Base-by-base conservation (phyloP, 2,113 vertebrate species). In the Helogale parvula region DNA sequence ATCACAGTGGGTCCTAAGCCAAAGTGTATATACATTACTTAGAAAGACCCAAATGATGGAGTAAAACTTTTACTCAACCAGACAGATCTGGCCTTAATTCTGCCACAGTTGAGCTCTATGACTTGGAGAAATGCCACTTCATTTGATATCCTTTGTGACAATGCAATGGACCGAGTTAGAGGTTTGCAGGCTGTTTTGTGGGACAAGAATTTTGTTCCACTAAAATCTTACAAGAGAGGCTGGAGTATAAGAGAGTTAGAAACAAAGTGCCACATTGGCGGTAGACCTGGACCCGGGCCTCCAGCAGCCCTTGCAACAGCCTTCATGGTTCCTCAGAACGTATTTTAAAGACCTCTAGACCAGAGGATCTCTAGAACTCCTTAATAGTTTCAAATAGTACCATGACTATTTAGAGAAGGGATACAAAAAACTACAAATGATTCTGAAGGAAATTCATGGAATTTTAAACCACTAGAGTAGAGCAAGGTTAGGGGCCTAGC, bases 401-500 rank as follows among this genome's bases (percentile, higher is more conserved):
- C 2, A 11, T 90, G 60, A 65, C 5, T 92, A 2, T 57, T 86
- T 33, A 77, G 60, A 86, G 23, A 57, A 69, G 4, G 6, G 19
- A n/a, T 47, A 6, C 88, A 74, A 63, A 23, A 4, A 88, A 74
- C 63, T 13, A 23, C 1, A 92, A 14, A 23, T 35, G 17, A 69
- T 57, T 86, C 13, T 3, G 21, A 80, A 89, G 19, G 35, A n/a
- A n/a, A 71, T 77, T 1, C 7, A 45, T 0, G 1, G 19, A 47
- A 54, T 7, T 77, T 11, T 65, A 54, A 71, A 52, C 10, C 15
- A 38, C 13, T 23, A 65, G 50, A 16, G 12, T 68, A n/a, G 21
- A 82, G 8, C 17, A 10, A 52, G 14, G 6, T 17, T 10, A 52
- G 11, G 8, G 15, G 2, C 27, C 2, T n/a, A 0, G 0, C 0